phyloP scores from a whole-genome alignment of 2,888 invertebrate genomes.

The Cheilosia pagana region DNA sequence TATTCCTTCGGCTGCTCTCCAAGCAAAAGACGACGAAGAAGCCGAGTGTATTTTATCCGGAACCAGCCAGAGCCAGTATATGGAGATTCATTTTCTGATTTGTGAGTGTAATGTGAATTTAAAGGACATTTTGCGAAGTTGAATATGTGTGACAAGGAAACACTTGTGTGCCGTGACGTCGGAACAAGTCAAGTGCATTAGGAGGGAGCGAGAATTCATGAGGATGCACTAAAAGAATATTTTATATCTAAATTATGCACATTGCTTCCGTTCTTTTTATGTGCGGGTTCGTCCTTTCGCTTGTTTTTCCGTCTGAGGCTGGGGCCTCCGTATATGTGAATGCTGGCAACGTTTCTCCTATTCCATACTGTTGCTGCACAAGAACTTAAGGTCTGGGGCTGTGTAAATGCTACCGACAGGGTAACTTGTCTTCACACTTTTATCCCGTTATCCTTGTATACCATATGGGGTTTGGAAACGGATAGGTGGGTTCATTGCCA shows the following conservation, averaged over 20 bases:
- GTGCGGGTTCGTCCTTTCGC: slow-evolving; percentile 49
- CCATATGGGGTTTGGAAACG: slow-evolving; percentile 44
- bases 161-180: slow-evolving; percentile 46
- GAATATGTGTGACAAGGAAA: slow-evolving; percentile 66
- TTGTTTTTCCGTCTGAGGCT: slow-evolving; percentile 47
- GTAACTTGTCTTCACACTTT: slow-evolving; percentile 67
- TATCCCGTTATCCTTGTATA: slow-evolving; percentile 63
- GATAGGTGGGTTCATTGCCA: slow-evolving; percentile 71
- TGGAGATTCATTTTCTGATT: slow-evolving; percentile 70
- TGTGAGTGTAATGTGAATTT: slow-evolving; percentile 72
- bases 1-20: slow-evolving; percentile 19
- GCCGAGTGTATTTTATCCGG: slow-evolving; percentile 27
- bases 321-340: slow-evolving; percentile 15
- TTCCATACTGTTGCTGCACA: background rate
- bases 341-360: slow-evolving; percentile 4
- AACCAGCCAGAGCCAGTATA: slow-evolving; percentile 5
- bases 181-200: slow-evolving; percentile 65
- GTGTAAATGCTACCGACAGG: slow-evolving; percentile 27
- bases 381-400: slow-evolving; percentile 53
- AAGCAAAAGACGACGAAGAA: background rate
- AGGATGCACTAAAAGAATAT: slow-evolving; percentile 71
- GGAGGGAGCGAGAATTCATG: slow-evolving; percentile 53
- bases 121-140: slow-evolving; percentile 63
- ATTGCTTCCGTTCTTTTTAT: slow-evolving; percentile 29
- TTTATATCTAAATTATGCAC: slow-evolving; percentile 74